A percentile compares a stretch with the other conserved stretches of the same genome.
Evolutionary conservation across 2,888 invertebrate genomes (phyloP).

Genomic region (Hedya salicella): DNA sequence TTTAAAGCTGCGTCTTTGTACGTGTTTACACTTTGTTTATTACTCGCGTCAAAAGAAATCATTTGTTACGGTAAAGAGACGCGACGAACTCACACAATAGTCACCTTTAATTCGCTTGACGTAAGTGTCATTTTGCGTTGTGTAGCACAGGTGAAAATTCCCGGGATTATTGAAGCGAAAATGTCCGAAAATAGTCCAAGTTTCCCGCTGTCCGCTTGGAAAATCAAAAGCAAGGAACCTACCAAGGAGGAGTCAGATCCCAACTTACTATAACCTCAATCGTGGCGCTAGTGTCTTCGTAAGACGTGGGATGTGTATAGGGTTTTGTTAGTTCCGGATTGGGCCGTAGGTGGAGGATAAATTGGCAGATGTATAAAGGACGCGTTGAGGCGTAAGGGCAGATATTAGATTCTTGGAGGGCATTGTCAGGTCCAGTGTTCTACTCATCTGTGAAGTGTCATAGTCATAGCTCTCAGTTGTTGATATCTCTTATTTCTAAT

Average conservation of each 20-base stretch:
- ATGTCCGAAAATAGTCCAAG: slow-evolving; percentile 45
- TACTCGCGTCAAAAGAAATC: slow-evolving; percentile 36
- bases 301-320: not conserved
- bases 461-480: not conserved
- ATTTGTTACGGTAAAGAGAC: slow-evolving; percentile 26
- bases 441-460: not conserved
- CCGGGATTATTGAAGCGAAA: slow-evolving; percentile 45
- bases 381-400: slow-evolving; percentile 9
- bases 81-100: not conserved
- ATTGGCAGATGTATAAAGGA: slow-evolving; percentile 2
- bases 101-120: not conserved
- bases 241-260: not conserved
- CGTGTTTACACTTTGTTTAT: slow-evolving; percentile 33
- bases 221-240: slow-evolving; percentile 52
- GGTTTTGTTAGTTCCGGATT: slow-evolving; percentile 8
- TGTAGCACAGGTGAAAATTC: slow-evolving; percentile 35
- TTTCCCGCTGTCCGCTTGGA: slow-evolving; percentile 51
- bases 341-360: not conserved
- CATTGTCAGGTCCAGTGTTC: not conserved
- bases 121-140: not conserved
- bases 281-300: slow-evolving; percentile 21
- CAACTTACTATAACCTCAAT: not conserved
- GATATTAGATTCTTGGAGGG: slow-evolving; percentile 18
- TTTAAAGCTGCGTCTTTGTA: slow-evolving; percentile 15
- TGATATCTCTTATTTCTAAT: too few relatives aligned